phyloP scores from a whole-genome alignment of 1,140 invertebrate species.

The Caenorhabditis inopinata region DNA sequence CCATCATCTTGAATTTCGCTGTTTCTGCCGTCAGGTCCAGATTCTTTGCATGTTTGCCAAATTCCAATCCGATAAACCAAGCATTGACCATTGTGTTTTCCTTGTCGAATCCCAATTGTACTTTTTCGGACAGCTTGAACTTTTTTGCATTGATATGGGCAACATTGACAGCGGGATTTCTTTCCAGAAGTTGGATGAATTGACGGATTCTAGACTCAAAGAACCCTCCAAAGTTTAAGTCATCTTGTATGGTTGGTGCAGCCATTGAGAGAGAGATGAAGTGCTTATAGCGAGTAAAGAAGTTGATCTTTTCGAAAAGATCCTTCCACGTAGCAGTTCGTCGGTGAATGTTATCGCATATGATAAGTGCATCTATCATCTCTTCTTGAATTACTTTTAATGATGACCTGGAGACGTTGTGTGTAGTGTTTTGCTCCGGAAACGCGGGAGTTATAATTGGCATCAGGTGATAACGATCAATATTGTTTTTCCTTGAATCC shows the following conservation, averaged over 20 bases:
- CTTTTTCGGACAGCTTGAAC: conserved; percentile 69
- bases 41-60: background rate
- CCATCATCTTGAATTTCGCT: background rate
- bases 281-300: conserved; percentile 87
- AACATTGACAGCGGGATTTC: conserved; percentile 85
- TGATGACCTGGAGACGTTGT: conserved; percentile 92
- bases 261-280: conserved; percentile 55
- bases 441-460: conserved; percentile 99
- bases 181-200: conserved; percentile 85
- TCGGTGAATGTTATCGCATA: conserved; percentile 83
- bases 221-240: conserved; percentile 74
- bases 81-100: background rate
- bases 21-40: background rate
- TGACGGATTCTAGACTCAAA: conserved; percentile 94
- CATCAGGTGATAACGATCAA: conserved; percentile 80
- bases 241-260: conserved; percentile 53
- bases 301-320: conserved; percentile 90
- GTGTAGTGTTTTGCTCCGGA: conserved; percentile 99
- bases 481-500: conserved; percentile 74
- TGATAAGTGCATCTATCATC: conserved; percentile 73
- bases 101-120: no score
- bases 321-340: conserved; percentile 83
- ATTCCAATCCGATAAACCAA: background rate
- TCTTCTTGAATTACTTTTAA: conserved; percentile 89
- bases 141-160: conserved; percentile 92